Conservation (phyloP, 2,888 invertebrate genomes). For the Melieria picta region DNA sequence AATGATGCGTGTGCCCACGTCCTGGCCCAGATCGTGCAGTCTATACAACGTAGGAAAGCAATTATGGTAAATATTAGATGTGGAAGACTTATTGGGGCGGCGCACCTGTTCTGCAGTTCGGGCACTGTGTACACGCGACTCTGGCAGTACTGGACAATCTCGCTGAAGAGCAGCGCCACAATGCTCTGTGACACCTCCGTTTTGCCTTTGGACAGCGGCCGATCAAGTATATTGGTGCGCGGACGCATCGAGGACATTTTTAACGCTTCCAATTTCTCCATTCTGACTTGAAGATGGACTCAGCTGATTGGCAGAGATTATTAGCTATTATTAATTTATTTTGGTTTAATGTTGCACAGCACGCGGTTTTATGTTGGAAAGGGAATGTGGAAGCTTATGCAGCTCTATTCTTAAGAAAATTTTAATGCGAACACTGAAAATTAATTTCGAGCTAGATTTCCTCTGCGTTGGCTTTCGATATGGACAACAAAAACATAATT, state of each 20-base stretch:
- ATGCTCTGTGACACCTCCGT: slow-evolving; percentile 91
- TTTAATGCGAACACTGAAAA: too few relatives aligned
- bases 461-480: too few relatives aligned
- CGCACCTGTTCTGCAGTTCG: slow-evolving; percentile 93
- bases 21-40: slow-evolving; percentile 92
- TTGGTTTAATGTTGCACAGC: too few relatives aligned
- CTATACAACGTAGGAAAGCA: slow-evolving; percentile 68
- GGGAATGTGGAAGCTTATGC: too few relatives aligned
- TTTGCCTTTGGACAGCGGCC: slow-evolving; percentile 91
- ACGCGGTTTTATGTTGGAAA: too few relatives aligned
- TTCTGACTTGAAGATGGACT: slow-evolving; percentile 24
- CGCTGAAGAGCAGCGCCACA: slow-evolving; percentile 95
- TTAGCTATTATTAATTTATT: too few relatives aligned
- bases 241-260: slow-evolving; percentile 64
- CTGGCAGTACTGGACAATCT: slow-evolving; percentile 98
- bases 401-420: too few relatives aligned
- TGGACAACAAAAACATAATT: too few relatives aligned
- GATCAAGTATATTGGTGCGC: slow-evolving; percentile 78
- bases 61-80: not conserved
- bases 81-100: slow-evolving; percentile 25
- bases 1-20: slow-evolving; percentile 92
- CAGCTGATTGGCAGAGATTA: not conserved
- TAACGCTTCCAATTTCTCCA: slow-evolving; percentile 63
- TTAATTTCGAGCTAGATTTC: too few relatives aligned
- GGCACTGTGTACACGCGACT: slow-evolving; percentile 93